phyloP scores from a whole-genome alignment of 2,888 invertebrate genomes.

The Catonia carolina region DNA sequence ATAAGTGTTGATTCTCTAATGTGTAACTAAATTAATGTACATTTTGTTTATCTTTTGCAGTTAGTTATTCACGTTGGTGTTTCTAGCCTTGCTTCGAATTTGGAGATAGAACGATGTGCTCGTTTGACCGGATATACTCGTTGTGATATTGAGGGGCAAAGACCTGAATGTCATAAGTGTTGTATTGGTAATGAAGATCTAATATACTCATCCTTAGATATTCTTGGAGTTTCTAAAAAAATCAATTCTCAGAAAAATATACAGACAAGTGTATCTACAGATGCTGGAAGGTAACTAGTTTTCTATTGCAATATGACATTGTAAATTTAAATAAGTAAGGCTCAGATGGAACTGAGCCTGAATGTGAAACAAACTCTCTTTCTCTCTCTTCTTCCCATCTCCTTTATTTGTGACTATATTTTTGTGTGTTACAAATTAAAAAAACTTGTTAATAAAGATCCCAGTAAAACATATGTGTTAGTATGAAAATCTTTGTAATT shows the following conservation, averaged over 20 bases:
- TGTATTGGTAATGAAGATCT: constrained; percentile 47
- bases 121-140: constrained; percentile 53
- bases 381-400: no score
- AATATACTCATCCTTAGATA: constrained; percentile 42
- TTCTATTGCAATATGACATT: constrained; percentile 14
- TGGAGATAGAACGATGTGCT: constrained; percentile 65
- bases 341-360: no score
- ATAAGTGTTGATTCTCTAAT: no score
- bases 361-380: no score
- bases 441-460: no score
- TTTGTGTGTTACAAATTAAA: no score
- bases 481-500: no score
- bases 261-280: constrained; percentile 48
- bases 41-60: no score
- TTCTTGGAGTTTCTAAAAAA: constrained; percentile 48
- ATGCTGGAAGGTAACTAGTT: constrained; percentile 56
- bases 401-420: no score
- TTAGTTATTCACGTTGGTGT: constrained; percentile 77
- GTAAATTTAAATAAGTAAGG: background rate
- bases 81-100: constrained; percentile 50
- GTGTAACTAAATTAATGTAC: no score
- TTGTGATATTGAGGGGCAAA: constrained; percentile 50
- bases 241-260: constrained; percentile 43
- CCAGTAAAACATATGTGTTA: no score
- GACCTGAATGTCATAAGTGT: constrained; percentile 41